Evolutionary conservation across 2,888 invertebrate genomes (phyloP), one percentile per base, ranked within the genome.

Genomic region (Cremastobaeus sp.): DNA sequence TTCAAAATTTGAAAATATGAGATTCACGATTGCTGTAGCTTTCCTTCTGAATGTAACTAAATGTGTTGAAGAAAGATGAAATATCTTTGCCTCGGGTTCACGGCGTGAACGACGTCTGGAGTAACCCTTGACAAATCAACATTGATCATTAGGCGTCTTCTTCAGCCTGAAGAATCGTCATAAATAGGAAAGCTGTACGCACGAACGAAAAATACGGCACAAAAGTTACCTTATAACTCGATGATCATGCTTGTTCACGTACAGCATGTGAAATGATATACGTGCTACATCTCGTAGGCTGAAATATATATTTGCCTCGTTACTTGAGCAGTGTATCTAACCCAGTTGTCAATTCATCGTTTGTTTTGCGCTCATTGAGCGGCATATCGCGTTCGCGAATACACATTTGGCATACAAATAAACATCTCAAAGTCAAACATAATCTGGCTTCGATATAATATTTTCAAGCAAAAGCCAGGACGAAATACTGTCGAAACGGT

Each of bases 331-430:
- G 80, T 84, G 78, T 85, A 81, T 78, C 80, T 83, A 84, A 84
- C 84, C 83, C 79, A 83, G 81, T 84, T 84, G 82, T 82, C 85
- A 80, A 83, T 84, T 77, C 78, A 71, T 72, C 79, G 81, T 83
- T 85, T 82, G 81, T 82, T 81, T 75, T 78, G 81, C 78, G 79
- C 81, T 85, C 81, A 78, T 83, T 82, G 81, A 74, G 50, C 76
- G 73, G 74, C 71, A 76, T 81, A 84, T 81, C 78, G 78, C 78
- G 76, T 79, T 79, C 77, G 59, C 68, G 62, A 71, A 80, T 80
- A 79, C 78, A 79, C 77, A 79, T 79, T 69, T 66, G 65, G 79
- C 80, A 78, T 79, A 77, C 79, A 80, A 82, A 84, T 82, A 78
- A 81, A 75, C 76, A 76, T 47, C 66, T 76, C 77, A 68, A 78